phyloP scores from a whole-genome alignment of 2,797 vertebrate genomes.

The Sebastes oblongus region DNA sequence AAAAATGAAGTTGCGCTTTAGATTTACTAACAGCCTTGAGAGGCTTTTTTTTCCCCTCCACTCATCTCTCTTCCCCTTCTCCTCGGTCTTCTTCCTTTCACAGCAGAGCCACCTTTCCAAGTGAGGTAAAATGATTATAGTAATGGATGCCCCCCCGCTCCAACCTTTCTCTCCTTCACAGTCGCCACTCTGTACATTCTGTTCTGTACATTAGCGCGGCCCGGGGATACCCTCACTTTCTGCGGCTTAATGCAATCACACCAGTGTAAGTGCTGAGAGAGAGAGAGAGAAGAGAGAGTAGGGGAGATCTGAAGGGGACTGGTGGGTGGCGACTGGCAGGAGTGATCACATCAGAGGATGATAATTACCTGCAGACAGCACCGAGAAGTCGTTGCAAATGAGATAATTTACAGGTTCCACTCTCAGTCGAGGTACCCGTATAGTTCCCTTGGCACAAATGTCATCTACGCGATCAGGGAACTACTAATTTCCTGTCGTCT shows the following conservation, averaged over 20 bases:
- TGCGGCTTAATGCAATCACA: conserved; percentile 70
- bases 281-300: conserved; percentile 17
- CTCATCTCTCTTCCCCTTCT: conserved; percentile 28
- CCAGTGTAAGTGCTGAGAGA: conserved; percentile 48
- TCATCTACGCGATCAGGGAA: neutral
- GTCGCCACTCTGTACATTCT: conserved; percentile 63
- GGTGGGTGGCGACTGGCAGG: conserved; percentile 51
- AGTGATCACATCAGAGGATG: conserved; percentile 57
- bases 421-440: conserved; percentile 1
- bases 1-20: conserved; percentile 67
- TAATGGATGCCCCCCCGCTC: conserved; percentile 64
- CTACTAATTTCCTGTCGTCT: conserved; percentile 9
- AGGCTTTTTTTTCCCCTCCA: conserved; percentile 17
- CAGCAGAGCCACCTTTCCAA: conserved; percentile 59
- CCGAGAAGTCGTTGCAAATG: conserved; percentile 45
- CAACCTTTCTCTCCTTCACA: conserved; percentile 48
- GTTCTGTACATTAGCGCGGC: conserved; percentile 71
- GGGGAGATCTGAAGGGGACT: conserved; percentile 15
- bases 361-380: conserved; percentile 53
- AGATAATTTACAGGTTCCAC: conserved; percentile 40
- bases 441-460: conserved; percentile 16
- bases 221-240: conserved; percentile 57
- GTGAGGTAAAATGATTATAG: conserved; percentile 74
- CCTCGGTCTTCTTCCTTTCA: conserved; percentile 27
- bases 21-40: conserved; percentile 58